These are phyloP conservation scores for Clarias batrachus DNA, from an alignment of 2,113 vertebrate species.

Conservation along the genomic window DNA sequence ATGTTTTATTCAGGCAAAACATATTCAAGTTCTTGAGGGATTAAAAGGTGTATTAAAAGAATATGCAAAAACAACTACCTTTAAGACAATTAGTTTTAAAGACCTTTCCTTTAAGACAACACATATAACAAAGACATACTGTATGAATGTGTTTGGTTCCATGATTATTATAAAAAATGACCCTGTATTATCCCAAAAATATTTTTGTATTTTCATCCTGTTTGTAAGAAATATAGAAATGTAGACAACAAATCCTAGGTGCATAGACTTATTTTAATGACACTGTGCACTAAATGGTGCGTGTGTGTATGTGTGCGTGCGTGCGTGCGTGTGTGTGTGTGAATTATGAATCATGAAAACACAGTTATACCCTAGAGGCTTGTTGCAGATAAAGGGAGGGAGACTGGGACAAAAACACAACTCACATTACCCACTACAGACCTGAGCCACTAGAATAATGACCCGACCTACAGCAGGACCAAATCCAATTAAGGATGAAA, in stretches of 20 bases:
- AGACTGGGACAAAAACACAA: conserved; percentile 20
- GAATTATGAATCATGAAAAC: background rate
- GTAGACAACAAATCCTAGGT: background rate
- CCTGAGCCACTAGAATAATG: conserved; percentile 4
- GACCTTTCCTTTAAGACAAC: too few species aligned
- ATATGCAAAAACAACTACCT: background rate
- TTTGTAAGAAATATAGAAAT: background rate
- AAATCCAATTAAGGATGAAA: background rate
- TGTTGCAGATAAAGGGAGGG: conserved; percentile 23
- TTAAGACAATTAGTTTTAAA: background rate
- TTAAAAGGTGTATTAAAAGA: background rate
- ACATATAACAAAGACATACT: background rate
- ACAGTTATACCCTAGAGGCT: conserved; percentile 5
- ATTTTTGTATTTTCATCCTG: background rate
- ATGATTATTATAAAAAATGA: background rate
- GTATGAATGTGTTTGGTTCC: too few species aligned
- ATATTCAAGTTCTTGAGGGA: background rate
- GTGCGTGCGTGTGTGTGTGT: background rate
- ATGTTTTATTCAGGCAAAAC: too few species aligned
- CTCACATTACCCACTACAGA: conserved; percentile 43
- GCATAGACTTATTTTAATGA: background rate
- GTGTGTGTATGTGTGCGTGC: background rate
- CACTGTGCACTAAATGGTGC: background rate
- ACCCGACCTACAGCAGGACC: background rate
- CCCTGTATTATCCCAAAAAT: background rate